A percentile compares a stretch with the other conserved stretches of the same genome.
Conservation (phyloP, 2,113 vertebrate species). For the Xiphorhynchus elegans region DNA sequence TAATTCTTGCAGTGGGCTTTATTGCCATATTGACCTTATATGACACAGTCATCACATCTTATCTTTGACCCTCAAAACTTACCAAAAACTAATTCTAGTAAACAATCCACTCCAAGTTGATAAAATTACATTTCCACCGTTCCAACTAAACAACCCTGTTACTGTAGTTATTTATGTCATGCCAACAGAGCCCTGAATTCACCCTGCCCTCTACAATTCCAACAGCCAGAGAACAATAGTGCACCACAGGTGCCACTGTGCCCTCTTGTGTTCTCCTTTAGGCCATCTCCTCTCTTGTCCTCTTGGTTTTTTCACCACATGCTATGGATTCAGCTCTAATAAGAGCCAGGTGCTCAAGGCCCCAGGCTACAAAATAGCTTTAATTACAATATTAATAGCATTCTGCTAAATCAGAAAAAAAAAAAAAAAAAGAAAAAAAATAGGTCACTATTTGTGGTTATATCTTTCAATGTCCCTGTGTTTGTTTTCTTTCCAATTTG, state of each 20-base stretch:
- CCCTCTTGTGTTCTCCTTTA: slow-evolving; percentile 56
- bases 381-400: slow-evolving; percentile 63
- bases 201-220: background rate
- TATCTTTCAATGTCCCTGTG: slow-evolving; percentile 32
- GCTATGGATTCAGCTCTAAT: slow-evolving; percentile 8
- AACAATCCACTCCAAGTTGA: background rate
- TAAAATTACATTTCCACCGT: background rate
- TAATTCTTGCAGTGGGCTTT: background rate
- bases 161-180: background rate
- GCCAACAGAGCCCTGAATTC: background rate
- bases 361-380: slow-evolving; percentile 18
- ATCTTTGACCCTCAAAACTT: background rate
- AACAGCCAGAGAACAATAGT: background rate
- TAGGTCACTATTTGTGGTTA: slow-evolving; percentile 47
- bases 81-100: background rate
- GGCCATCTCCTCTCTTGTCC: slow-evolving; percentile 2
- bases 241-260: slow-evolving; percentile 60
- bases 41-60: background rate
- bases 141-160: background rate
- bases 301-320: background rate
- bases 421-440: background rate
- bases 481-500: slow-evolving; percentile 48
- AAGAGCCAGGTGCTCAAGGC: slow-evolving; percentile 37
- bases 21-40: background rate
- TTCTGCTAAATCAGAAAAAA: slow-evolving; percentile 21